phyloP scores from a whole-genome alignment of 2,113 vertebrate genomes.

The Pangasianodon gigas region DNA sequence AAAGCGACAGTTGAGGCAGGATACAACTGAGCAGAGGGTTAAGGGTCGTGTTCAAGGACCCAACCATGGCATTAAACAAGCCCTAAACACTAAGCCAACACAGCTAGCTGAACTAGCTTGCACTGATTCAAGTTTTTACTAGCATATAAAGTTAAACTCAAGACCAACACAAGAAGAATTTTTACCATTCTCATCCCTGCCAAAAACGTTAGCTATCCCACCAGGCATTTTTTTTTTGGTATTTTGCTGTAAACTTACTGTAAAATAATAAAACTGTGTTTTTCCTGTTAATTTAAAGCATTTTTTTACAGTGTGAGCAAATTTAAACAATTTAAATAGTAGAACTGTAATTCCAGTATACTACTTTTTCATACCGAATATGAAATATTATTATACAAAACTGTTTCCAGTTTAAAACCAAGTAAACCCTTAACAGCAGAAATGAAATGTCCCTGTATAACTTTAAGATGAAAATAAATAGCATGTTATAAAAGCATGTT shows the following conservation, averaged over 20 bases:
- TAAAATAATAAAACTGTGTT: neutral
- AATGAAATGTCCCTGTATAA: neutral
- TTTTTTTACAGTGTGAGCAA: neutral
- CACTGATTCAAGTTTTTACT: no score
- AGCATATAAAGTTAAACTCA: neutral
- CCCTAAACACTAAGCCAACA: neutral
- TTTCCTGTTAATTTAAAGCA: neutral
- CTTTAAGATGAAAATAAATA: neutral
- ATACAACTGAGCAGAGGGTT: neutral
- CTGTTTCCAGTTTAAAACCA: neutral
- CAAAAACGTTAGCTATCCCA: neutral
- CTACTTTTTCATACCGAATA: neutral
- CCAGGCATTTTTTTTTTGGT: neutral
- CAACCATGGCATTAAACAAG: neutral
- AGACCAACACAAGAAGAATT: neutral
- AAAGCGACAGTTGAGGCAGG: neutral
- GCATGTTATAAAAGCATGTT: neutral
- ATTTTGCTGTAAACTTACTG: neutral
- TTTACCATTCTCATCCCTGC: neutral
- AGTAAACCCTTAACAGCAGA: neutral
- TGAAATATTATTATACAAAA: neutral
- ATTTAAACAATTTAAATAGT: neutral
- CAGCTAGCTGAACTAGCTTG: neutral
- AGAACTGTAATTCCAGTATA: neutral
- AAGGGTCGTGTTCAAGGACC: neutral